A percentile compares a stretch with the other conserved stretches of the same genome.
These are phyloP conservation scores for Dryoscopus gambensis DNA, from an alignment of 2,113 vertebrate genomes.

Conservation along the genomic window DNA sequence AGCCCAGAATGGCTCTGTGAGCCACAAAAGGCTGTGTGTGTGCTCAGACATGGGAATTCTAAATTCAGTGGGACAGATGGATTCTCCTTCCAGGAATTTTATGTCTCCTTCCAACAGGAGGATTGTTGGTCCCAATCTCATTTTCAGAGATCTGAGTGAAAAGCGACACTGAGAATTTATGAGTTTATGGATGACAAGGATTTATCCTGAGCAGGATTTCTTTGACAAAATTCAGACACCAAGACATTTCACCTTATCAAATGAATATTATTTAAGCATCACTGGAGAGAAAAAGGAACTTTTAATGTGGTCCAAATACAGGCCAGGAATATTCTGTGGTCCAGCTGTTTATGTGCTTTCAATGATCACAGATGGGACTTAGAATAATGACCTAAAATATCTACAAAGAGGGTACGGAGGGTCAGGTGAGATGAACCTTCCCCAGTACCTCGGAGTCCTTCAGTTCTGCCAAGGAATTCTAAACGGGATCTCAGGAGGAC, in stretches of 20 bases:
- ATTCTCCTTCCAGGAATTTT: not conserved
- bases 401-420: not conserved
- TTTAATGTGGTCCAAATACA: not conserved
- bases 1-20: not conserved
- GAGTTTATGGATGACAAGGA: not conserved
- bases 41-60: not conserved
- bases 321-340: not conserved
- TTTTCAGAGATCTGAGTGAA: not conserved
- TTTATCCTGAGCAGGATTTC: not conserved
- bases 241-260: not conserved
- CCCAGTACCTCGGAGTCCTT: not conserved
- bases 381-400: not conserved
- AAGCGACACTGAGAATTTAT: not conserved
- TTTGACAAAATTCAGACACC: not conserved
- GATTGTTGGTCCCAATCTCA: not conserved
- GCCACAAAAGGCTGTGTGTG: not conserved
- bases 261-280: not conserved
- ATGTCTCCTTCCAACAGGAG: not conserved
- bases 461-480: not conserved
- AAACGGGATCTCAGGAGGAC: not conserved
- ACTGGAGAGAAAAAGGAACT: not conserved
- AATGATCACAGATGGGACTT: not conserved
- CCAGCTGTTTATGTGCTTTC: not conserved
- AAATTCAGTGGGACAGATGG: not conserved
- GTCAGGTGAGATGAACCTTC: not conserved